Evolutionary conservation across 2,113 vertebrate genomes (phyloP).

Genomic region (Tenrec ecaudatus): DNA sequence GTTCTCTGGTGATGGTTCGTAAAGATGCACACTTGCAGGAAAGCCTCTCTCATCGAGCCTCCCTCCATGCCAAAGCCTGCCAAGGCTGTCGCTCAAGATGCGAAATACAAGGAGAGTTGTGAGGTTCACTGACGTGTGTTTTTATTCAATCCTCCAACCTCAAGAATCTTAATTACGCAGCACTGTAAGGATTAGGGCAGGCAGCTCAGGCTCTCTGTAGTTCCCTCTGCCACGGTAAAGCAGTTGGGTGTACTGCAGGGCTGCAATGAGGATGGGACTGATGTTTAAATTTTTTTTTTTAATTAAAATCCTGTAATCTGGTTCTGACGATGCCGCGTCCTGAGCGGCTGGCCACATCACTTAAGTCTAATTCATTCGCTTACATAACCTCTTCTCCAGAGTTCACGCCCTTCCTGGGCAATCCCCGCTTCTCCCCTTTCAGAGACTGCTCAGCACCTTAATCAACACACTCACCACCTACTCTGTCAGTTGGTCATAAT

Average conservation of each 20-base stretch:
- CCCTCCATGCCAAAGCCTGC: not conserved
- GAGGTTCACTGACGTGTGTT: slow-evolving; percentile 38
- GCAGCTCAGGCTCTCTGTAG: not conserved
- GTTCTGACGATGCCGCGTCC: not conserved
- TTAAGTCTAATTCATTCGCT: not conserved
- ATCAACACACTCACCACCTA: not conserved
- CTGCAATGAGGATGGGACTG: not conserved
- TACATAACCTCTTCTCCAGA: not conserved
- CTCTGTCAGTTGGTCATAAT: not conserved
- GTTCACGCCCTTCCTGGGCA: not conserved
- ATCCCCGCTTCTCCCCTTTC: not conserved
- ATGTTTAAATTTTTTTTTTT: not conserved
- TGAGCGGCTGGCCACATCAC: not conserved
- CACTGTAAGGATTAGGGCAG: slow-evolving; percentile 11
- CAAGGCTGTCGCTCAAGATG: not conserved
- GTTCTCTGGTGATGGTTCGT: not conserved
- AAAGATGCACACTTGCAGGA: not conserved
- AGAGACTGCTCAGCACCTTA: not conserved
- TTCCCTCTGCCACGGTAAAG: not conserved
- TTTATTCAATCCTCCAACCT: slow-evolving; percentile 12
- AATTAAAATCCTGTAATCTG: not conserved
- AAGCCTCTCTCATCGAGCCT: not conserved
- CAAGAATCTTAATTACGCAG: slow-evolving; percentile 43
- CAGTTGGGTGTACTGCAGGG: not conserved
- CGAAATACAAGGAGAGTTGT: not conserved